Evolutionary conservation across 2,113 vertebrate species (phyloP).

Genomic region (Nycticebus coucang): DNA sequence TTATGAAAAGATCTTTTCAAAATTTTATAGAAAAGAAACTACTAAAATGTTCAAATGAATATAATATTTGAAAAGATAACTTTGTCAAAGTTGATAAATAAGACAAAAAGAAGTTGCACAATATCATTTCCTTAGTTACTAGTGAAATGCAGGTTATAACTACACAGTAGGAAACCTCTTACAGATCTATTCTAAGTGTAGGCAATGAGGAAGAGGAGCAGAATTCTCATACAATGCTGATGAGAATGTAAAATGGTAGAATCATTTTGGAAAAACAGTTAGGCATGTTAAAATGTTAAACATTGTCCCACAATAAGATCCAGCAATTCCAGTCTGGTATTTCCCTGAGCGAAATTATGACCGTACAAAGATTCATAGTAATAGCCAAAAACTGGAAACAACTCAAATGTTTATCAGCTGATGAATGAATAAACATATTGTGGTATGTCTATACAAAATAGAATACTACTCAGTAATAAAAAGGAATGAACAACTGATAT

Average conservation of each 20-base stretch:
- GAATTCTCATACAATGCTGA: neutral
- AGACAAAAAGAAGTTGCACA: neutral
- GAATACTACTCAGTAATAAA: neutral
- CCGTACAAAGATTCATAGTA: neutral
- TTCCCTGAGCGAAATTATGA: neutral
- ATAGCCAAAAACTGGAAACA: neutral
- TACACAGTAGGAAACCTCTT: neutral
- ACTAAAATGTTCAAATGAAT: neutral
- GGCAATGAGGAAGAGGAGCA: neutral
- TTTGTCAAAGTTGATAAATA: neutral
- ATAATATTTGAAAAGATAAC: neutral
- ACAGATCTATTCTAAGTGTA: neutral
- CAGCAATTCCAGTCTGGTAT: neutral
- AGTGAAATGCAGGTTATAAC: neutral
- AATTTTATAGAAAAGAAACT: neutral
- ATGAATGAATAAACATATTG: neutral
- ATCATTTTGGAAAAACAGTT: neutral
- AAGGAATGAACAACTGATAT: neutral
- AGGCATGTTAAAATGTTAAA: neutral
- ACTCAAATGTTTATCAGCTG: neutral
- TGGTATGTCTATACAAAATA: neutral
- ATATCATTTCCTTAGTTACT: neutral
- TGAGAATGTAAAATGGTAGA: neutral
- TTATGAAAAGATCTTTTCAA: neutral
- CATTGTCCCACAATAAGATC: neutral